phyloP scores from a whole-genome alignment of 1,140 invertebrate genomes.

The Bombus cullumanus region DNA sequence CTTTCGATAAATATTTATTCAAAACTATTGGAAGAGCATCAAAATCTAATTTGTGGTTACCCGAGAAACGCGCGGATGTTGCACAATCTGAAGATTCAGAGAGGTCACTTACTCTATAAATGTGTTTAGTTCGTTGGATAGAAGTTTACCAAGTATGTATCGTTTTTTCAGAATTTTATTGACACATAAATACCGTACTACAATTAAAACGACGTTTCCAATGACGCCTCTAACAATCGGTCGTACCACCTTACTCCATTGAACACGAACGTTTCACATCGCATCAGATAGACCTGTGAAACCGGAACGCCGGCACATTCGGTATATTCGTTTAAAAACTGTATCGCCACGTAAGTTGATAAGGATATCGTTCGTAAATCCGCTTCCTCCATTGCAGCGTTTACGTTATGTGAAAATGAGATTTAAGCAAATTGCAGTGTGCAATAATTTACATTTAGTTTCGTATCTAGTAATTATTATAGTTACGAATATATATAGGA shows the following conservation, averaged over 20 bases:
- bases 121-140: constrained; percentile 11
- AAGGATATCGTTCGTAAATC: background rate
- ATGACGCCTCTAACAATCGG: constrained; percentile 65
- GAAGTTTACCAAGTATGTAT: constrained; percentile 22
- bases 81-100: background rate
- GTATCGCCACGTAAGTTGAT: background rate
- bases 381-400: background rate
- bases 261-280: constrained; percentile 42
- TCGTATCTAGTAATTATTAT: background rate
- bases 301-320: background rate
- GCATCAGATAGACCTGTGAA: constrained; percentile 19
- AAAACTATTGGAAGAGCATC: constrained; percentile 22
- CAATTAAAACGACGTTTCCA: constrained; percentile 45
- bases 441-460: background rate
- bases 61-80: constrained; percentile 46
- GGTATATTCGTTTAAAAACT: constrained; percentile 4
- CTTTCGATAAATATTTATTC: constrained; percentile 20
- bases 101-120: constrained; percentile 57
- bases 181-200: constrained; percentile 60
- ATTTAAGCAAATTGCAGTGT: background rate
- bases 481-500: too few relatives aligned
- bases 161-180: constrained; percentile 21
- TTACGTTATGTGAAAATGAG: background rate
- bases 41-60: constrained; percentile 63
- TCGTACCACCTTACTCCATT: constrained; percentile 56